These are phyloP conservation scores for Mantis religiosa DNA, from an alignment of 2,888 invertebrate species.

Conservation along the genomic window DNA sequence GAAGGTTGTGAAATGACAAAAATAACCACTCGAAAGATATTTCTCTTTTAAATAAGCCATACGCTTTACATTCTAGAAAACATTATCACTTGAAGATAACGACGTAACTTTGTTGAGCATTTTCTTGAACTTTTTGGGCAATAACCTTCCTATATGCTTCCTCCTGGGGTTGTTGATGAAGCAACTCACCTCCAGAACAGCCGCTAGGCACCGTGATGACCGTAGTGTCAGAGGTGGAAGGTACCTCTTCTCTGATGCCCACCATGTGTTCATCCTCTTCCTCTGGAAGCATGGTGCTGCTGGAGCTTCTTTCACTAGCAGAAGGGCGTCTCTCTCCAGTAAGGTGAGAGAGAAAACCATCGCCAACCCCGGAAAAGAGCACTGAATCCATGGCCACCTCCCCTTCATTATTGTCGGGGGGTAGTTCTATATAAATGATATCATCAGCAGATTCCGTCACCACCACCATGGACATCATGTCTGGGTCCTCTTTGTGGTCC, in stretches of 20 bases:
- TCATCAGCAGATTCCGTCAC: conserved; percentile 2
- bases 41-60: too few relatives aligned
- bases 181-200: background rate
- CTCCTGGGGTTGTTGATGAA: background rate
- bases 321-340: background rate
- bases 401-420: background rate
- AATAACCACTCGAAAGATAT: too few relatives aligned
- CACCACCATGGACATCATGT: conserved; percentile 12
- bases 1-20: too few relatives aligned
- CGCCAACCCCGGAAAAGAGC: background rate
- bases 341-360: background rate
- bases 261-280: background rate
- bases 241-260: background rate
- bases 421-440: conserved; percentile 10
- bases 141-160: background rate
- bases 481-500: background rate
- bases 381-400: background rate
- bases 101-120: background rate
- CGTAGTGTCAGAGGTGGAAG: background rate
- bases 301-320: background rate
- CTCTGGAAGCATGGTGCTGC: background rate
- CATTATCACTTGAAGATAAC: background rate
- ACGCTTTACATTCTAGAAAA: background rate
- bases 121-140: background rate
- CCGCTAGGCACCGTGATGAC: background rate